Percentiles rank a stretch among this genome's conserved stretches.
These are phyloP conservation scores for Tachuris rubrigastra DNA, from an alignment of 2,113 vertebrate species.

Conservation along the genomic window DNA sequence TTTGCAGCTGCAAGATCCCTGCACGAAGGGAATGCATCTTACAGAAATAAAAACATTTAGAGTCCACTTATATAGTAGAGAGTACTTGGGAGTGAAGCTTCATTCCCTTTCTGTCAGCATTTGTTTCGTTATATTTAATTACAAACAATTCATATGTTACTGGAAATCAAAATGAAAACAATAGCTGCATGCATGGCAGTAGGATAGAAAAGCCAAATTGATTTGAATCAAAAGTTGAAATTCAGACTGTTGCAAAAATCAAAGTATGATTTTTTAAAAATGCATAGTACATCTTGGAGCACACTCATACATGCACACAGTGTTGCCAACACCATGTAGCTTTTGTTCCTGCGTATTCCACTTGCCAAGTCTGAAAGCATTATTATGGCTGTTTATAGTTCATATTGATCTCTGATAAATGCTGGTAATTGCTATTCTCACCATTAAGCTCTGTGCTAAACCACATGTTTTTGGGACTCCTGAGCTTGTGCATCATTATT, in stretches of 20 bases:
- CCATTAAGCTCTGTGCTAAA: constrained; percentile 58
- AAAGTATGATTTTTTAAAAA: neutral
- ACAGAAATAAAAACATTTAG: constrained; percentile 70
- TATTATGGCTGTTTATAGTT: neutral
- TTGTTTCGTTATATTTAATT: constrained; percentile 67
- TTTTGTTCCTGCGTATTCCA: neutral
- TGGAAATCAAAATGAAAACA: constrained; percentile 66
- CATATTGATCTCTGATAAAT: constrained; percentile 56
- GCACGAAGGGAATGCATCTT: constrained; percentile 63
- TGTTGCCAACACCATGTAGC: neutral
- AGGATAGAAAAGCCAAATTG: constrained; percentile 19
- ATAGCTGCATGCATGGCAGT: neutral
- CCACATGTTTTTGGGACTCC: constrained; percentile 48
- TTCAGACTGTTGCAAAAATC: neutral
- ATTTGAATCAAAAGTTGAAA: constrained; percentile 38
- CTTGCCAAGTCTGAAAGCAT: neutral
- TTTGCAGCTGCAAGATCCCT: constrained; percentile 75
- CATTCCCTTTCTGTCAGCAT: constrained; percentile 66
- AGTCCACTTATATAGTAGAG: constrained; percentile 62
- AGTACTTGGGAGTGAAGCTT: constrained; percentile 59
- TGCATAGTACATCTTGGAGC: neutral
- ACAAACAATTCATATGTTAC: constrained; percentile 57
- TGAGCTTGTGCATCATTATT: constrained; percentile 57
- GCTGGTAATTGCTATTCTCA: constrained; percentile 60
- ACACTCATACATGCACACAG: rapidly evolving